A percentile compares a stretch with the other conserved stretches of the same genome.
phyloP scores from a whole-genome alignment of 1,140 invertebrate species.

The Drosophila kikkawai region DNA sequence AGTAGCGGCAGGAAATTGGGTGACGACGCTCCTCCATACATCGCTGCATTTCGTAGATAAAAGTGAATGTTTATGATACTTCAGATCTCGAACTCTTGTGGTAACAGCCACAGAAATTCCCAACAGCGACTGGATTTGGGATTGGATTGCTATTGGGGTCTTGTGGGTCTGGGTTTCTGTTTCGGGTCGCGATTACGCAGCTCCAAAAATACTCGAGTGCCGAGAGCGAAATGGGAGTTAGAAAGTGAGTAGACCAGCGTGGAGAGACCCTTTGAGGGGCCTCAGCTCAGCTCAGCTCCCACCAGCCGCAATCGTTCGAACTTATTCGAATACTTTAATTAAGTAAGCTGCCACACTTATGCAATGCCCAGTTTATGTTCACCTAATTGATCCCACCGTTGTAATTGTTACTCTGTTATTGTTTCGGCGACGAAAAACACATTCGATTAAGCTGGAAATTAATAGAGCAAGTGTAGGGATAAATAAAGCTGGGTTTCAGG shows the following conservation, averaged over 20 bases:
- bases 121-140: conserved; percentile 36
- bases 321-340: conserved; percentile 74
- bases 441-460: conserved; percentile 35
- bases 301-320: conserved; percentile 33
- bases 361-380: conserved; percentile 46
- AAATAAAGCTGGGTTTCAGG: neutral
- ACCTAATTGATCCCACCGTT: conserved; percentile 39
- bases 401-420: conserved; percentile 29
- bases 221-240: conserved; percentile 55
- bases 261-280: conserved; percentile 37
- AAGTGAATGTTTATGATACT: conserved; percentile 82
- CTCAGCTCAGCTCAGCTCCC: conserved; percentile 27
- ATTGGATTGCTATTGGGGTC: conserved; percentile 28
- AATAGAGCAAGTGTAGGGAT: conserved; percentile 8
- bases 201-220: conserved; percentile 47
- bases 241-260: conserved; percentile 60
- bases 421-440: conserved; percentile 5
- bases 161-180: conserved; percentile 23
- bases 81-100: conserved; percentile 64
- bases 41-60: conserved; percentile 61
- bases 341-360: conserved; percentile 59
- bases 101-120: conserved; percentile 56
- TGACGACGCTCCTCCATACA: conserved; percentile 66
- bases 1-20: conserved; percentile 78
- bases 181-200: conserved; percentile 72